Evolutionary conservation across 2,888 invertebrate genomes (phyloP).

Genomic region (Anthophora plumipes): DNA sequence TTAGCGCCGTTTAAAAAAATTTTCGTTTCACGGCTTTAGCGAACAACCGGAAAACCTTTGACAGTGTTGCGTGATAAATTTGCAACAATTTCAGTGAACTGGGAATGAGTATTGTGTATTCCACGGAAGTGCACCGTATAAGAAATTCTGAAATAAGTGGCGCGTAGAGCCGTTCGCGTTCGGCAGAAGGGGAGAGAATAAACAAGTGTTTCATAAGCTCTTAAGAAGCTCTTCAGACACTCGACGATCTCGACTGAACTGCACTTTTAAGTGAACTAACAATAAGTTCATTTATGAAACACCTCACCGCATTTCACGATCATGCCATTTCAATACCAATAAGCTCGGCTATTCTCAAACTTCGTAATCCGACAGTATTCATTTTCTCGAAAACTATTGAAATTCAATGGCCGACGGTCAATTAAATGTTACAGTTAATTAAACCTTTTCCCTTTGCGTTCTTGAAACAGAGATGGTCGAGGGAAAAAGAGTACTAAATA

Average conservation of each 20-base stretch:
- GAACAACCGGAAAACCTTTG: conserved; percentile 2
- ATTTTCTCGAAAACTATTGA: background rate
- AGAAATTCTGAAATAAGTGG: conserved; percentile 19
- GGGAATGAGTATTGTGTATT: background rate
- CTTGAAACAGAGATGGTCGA: background rate
- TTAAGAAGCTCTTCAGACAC: conserved; percentile 22
- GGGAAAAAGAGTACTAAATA: background rate
- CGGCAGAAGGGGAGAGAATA: conserved; percentile 18
- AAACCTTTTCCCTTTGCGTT: background rate
- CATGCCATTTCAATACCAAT: conserved; percentile 2
- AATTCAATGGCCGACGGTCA: background rate
- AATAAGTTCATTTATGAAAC: conserved; percentile 48
- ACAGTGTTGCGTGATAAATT: conserved; percentile 9
- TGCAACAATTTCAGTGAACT: conserved; percentile 5
- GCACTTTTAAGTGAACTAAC: conserved; percentile 14
- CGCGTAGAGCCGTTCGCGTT: conserved; percentile 3
- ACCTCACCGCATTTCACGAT: background rate
- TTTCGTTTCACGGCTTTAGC: background rate
- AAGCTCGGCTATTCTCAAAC: background rate
- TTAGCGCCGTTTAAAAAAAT: background rate
- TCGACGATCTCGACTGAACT: conserved; percentile 1
- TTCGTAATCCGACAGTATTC: background rate
- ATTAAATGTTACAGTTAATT: background rate
- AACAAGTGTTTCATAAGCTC: conserved; percentile 48
- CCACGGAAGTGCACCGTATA: background rate